Evolutionary conservation across 1,140 invertebrate genomes (phyloP), one percentile per base, ranked within the genome.

Genomic region (Drosophila kanapiae): DNA sequence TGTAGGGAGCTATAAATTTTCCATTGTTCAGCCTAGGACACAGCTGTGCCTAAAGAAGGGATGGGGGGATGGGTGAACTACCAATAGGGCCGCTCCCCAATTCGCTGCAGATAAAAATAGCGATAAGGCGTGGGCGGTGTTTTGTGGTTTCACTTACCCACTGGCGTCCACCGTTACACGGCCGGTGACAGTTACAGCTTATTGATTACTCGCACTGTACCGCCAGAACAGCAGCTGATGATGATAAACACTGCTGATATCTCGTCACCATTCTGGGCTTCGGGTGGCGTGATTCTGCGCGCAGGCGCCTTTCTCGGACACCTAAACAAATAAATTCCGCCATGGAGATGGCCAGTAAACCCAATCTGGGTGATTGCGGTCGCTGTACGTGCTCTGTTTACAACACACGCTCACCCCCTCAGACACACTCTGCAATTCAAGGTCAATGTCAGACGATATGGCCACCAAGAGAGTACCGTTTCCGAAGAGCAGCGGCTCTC

Each of bases 391-490:
- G 72, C 42, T 69, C 49, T 69, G 42, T 70, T 47, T 77, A 69
- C 74, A 48, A 16, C 51, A 27, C 45, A 14, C 69, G 6, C n/a
- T n/a, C 49, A 40, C 48, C 29, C 18, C 5, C 10, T 6, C 54
- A 33, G 40, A 4, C 27, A 10, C 68, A 4, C 16, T 14, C 43
- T 64, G 49, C 49, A 40, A n/a, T 45, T 69, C 75, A 78, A 78
- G 75, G 75, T 78, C 75, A 77, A 54, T 77, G 74, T 69, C 64
- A 78, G 63, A 27, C 64, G 42, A 68, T 23, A 23, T 61, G 43
- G 16, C 47, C 49, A 16, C 67, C 14, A 56, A 54, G 63, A 68
- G 48, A 18, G 48, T 18, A 13, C 1, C 35, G 2, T 33, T n/a
- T 7, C 1, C 8, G 6, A 40, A 58, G 53, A 57, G 43, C 18